Evolutionary conservation across 2,797 vertebrate species (phyloP).

Genomic region (Rhyacichthys aspro): DNA sequence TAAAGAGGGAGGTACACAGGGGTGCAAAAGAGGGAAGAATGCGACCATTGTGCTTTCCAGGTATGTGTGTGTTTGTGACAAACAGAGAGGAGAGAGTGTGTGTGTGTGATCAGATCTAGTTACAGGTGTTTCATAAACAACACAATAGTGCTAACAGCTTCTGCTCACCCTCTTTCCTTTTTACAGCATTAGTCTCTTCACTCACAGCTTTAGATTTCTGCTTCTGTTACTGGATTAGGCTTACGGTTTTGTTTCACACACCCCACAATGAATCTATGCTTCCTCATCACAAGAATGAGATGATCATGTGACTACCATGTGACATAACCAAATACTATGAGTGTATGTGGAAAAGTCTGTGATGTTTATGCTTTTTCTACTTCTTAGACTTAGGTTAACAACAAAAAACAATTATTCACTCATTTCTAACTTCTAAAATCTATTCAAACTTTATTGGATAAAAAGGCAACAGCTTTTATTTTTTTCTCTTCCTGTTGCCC

Average conservation of each 20-base stretch:
- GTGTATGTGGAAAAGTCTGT: conserved; percentile 16
- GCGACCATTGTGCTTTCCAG: conserved; percentile 78
- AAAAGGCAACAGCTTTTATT: background rate
- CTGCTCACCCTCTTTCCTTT: conserved; percentile 23
- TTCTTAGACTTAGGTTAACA: conserved; percentile 41
- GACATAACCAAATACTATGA: conserved; percentile 44
- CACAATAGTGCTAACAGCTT: conserved; percentile 72
- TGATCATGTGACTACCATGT: conserved; percentile 72
- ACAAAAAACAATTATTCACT: background rate
- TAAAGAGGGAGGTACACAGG: conserved; percentile 39
- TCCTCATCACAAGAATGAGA: conserved; percentile 58
- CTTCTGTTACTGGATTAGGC: conserved; percentile 47
- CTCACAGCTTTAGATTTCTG: conserved; percentile 44
- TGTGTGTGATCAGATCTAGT: conserved; percentile 67
- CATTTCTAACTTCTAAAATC: conserved; percentile 13
- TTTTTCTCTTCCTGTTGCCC: conserved; percentile 11
- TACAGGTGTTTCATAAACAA: conserved; percentile 80
- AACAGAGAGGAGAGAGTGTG: conserved; percentile 58
- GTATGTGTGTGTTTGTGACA: conserved; percentile 80
- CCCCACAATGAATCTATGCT: conserved; percentile 46
- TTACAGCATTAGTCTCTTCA: conserved; percentile 22
- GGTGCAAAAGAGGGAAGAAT: conserved; percentile 70
- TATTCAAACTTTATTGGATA: background rate
- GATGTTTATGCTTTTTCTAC: conserved; percentile 47
- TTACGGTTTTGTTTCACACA: conserved; percentile 48